Conservation (phyloP, 64 coral and sea anemone species). For the Dendronephthya gigantea region DNA sequence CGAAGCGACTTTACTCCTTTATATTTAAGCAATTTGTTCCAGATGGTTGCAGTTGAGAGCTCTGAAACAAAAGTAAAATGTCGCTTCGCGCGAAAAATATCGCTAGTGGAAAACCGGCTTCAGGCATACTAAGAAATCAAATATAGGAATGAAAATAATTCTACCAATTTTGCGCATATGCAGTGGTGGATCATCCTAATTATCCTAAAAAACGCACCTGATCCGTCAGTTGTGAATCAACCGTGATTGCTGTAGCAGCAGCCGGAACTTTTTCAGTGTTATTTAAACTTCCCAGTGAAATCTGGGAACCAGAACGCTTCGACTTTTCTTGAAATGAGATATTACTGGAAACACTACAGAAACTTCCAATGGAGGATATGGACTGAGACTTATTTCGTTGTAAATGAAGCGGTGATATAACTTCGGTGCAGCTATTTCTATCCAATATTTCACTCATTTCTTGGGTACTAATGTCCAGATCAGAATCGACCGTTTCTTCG, state of each 20-base stretch:
- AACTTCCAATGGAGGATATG: conserved; percentile 63
- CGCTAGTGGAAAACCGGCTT: too few relatives aligned
- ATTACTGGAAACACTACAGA: conserved; percentile 14
- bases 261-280: not conserved
- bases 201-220: too few relatives aligned
- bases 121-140: too few relatives aligned
- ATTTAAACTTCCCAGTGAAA: not conserved
- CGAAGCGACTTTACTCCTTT: too few relatives aligned
- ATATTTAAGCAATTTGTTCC: too few relatives aligned
- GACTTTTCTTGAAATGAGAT: not conserved
- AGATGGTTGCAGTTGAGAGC: too few relatives aligned
- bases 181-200: too few relatives aligned
- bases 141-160: too few relatives aligned
- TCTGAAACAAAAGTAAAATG: too few relatives aligned
- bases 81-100: too few relatives aligned
- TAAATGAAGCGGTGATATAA: conserved; percentile 57
- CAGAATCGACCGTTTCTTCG: not conserved
- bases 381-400: conserved; percentile 59
- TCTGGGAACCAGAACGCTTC: not conserved
- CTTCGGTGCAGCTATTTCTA: conserved; percentile 82
- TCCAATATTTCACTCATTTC: conserved; percentile 91
- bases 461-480: conserved; percentile 68
- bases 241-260: not conserved
- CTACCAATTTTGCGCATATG: too few relatives aligned
- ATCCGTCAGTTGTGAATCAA: not conserved